These are phyloP conservation scores for Grammomys dolichurus DNA, from an alignment of 2,113 vertebrate species.

Conservation along the genomic window DNA sequence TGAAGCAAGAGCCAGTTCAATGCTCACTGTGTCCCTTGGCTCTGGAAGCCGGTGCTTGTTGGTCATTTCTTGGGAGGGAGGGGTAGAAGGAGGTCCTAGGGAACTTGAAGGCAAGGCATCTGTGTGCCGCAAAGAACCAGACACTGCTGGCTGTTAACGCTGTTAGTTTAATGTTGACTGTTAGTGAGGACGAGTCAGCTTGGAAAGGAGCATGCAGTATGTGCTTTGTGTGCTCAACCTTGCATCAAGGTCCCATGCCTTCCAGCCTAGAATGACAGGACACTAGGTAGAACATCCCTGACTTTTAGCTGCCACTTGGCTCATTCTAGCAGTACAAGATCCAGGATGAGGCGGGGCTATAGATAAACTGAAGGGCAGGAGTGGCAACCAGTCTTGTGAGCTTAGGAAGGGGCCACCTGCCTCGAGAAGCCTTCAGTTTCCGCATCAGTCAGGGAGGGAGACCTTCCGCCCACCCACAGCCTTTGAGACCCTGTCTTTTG, in stretches of 20 bases:
- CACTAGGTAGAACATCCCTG: background rate
- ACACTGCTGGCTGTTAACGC: slow-evolving; percentile 63
- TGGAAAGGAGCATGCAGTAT: background rate
- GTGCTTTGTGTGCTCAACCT: slow-evolving; percentile 62
- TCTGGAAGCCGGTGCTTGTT: background rate
- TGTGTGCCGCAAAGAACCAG: background rate
- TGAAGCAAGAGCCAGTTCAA: slow-evolving; percentile 72
- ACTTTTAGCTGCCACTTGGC: slow-evolving; percentile 70
- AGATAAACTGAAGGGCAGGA: background rate
- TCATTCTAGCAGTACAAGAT: slow-evolving; percentile 42
- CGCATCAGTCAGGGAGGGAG: background rate
- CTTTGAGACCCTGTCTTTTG: background rate
- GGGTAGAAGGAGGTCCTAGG: background rate
- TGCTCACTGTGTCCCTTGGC: background rate
- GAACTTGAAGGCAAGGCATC: accelerated
- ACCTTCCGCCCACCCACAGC: background rate
- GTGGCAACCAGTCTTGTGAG: background rate
- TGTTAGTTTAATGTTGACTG: slow-evolving; percentile 81
- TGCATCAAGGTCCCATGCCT: slow-evolving; percentile 19
- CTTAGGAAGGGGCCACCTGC: background rate
- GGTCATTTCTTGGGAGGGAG: background rate
- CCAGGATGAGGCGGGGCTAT: background rate
- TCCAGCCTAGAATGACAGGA: background rate
- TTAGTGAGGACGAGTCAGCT: slow-evolving; percentile 65
- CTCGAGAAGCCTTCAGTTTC: background rate